Conservation (phyloP, 1,140 invertebrate genomes). For the Gryon sp. region DNA sequence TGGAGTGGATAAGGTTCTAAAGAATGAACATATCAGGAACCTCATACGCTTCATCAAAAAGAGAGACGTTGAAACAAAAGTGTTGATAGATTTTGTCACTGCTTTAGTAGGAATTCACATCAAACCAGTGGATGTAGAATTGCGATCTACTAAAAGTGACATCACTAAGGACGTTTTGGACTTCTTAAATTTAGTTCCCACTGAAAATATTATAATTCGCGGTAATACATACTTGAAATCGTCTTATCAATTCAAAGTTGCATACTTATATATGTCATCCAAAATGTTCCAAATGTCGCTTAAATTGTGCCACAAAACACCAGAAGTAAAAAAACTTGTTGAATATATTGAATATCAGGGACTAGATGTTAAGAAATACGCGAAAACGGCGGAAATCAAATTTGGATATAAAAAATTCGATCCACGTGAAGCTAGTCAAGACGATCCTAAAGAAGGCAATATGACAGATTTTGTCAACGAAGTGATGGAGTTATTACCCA, state of each 20-base stretch:
- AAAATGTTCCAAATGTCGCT: conserved; percentile 14
- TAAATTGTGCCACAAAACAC: background rate
- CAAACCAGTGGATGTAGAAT: conserved; percentile 7
- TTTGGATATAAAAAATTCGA: conserved; percentile 11
- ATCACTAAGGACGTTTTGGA: conserved; percentile 21
- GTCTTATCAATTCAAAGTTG: conserved; percentile 8
- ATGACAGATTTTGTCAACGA: conserved; percentile 7
- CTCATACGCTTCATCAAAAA: conserved; percentile 48
- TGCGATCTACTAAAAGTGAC: conserved; percentile 1
- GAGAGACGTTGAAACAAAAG: conserved; percentile 60
- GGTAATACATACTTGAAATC: conserved; percentile 32
- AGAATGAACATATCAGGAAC: conserved; percentile 56
- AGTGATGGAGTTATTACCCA: conserved; percentile 3
- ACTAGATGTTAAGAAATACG: conserved; percentile 11
- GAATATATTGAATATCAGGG: conserved; percentile 16
- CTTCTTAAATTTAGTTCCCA: conserved; percentile 21
- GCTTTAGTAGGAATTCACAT: conserved; percentile 62
- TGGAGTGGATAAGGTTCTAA: conserved; percentile 51
- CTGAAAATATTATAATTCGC: background rate
- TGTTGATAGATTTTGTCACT: conserved; percentile 54
- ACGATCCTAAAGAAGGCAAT: conserved; percentile 12
- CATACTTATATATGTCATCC: conserved; percentile 25
- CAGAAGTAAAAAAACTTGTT: conserved; percentile 7
- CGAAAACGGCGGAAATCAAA: background rate
- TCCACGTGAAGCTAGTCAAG: background rate